Base-by-base conservation (phyloP, 2,797 vertebrate species). In the Silurus lanzhouensis region DNA sequence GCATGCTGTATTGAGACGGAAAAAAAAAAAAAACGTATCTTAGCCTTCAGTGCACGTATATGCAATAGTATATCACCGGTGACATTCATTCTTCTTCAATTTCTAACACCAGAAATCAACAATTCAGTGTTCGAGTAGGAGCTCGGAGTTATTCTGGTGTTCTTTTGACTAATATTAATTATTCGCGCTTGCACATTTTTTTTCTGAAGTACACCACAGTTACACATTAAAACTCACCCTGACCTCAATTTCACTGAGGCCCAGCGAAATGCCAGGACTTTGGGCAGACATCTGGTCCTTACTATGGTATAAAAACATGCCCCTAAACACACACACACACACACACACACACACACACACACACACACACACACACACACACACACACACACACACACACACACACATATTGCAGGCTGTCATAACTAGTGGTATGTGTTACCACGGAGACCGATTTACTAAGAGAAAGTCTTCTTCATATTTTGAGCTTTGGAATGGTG, bases 401-500 rank as follows among this genome's bases (percentile, higher is more conserved):
- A 14, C 46, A 4, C 6, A 6, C 3, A 0, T 38, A 38, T 61
- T 38, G 27, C 57, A 38, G 17, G 7, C 76, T 44, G 76, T 78
- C 57, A 77, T 22, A 77, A 31, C 46, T 44, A 55, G 52, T 68
- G 25, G 58, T 71, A 19, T 58, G 31, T 68, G 74, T 79, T 70
- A 70, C 75, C 83, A 84, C n/a, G 10, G 83, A 78, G 64, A 84
- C 75, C 60, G 52, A 19, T 67, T 60, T 38, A 52, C 14, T 46
- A 46, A 17, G 22, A 78, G 9, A 84, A 38, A 78, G 6, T 2
- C 31, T 78, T 44, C 57, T 38, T 84, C 14, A 14, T 84, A 27
- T 84, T 68, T 12, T 19, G 17, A 84, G 66, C 76, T 71, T 31
- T 61, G 46, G n/a, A 84, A 63, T 9, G 66, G 77, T 46, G 31